phyloP scores from a whole-genome alignment of 2,888 invertebrate genomes.

The Rapana venosa region DNA sequence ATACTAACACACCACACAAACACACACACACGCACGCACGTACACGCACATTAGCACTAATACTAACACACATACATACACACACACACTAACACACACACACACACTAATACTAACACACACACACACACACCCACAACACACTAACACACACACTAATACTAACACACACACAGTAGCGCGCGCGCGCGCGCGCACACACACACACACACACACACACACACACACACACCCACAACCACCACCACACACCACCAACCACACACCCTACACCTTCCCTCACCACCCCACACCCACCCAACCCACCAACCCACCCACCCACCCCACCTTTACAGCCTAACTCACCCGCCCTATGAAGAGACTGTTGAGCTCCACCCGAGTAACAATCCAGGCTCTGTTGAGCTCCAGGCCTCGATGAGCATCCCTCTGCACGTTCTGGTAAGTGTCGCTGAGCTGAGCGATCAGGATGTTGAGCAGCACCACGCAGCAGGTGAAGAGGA shows the following conservation, averaged over 20 bases:
- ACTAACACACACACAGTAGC: not conserved
- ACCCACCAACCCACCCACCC: too few species aligned
- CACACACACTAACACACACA: not conserved
- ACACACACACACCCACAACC: not conserved
- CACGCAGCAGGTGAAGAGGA: slow-evolving; percentile 68
- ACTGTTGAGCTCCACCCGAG: slow-evolving; percentile 68
- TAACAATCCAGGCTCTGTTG: slow-evolving; percentile 72
- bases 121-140: slow-evolving; percentile 24
- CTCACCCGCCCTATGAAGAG: slow-evolving; percentile 62
- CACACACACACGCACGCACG: not conserved
- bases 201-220: not conserved
- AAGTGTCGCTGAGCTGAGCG: slow-evolving; percentile 73
- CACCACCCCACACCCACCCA: not conserved
- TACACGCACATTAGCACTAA: not conserved
- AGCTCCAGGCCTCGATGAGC: slow-evolving; percentile 71
- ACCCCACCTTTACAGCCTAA: not conserved
- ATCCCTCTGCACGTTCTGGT: slow-evolving; percentile 71
- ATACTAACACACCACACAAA: not conserved
- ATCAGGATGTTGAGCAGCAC: slow-evolving; percentile 72
- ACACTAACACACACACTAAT: not conserved
- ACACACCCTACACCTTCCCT: not conserved
- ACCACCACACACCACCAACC: not conserved
- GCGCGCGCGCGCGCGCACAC: not conserved
- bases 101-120: not conserved
- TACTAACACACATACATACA: not conserved